Evolutionary conservation across 2,113 vertebrate genomes (phyloP).

Genomic region (Chaetodon trifascialis): DNA sequence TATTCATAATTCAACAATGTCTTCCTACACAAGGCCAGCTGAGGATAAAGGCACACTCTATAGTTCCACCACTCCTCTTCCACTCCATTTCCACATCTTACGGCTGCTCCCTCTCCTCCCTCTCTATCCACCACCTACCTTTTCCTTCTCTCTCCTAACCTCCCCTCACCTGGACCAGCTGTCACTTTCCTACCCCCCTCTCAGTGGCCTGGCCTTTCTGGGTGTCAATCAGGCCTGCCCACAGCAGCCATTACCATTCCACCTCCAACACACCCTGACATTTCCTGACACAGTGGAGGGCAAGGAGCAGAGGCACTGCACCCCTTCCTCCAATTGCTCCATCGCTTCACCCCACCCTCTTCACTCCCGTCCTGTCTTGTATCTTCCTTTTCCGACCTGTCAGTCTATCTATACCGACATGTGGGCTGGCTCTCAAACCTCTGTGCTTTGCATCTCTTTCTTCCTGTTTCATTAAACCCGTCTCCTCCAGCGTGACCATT

Average conservation of each 20-base stretch:
- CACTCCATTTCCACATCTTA: neutral
- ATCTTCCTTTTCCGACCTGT: slow-evolving; percentile 17
- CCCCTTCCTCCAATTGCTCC: slow-evolving; percentile 49
- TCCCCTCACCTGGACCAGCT: slow-evolving; percentile 51
- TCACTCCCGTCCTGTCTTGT: slow-evolving; percentile 13
- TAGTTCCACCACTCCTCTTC: slow-evolving; percentile 1
- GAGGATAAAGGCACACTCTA: neutral
- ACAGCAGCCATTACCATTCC: slow-evolving; percentile 76
- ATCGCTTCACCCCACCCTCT: slow-evolving; percentile 46
- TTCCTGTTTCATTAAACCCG: neutral
- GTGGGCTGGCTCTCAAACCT: neutral
- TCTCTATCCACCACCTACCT: neutral
- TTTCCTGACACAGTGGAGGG: slow-evolving; percentile 70
- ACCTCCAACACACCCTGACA: slow-evolving; percentile 76
- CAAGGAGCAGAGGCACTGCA: slow-evolving; percentile 44
- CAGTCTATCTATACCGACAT: slow-evolving; percentile 10
- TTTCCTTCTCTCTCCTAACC: slow-evolving; percentile 30
- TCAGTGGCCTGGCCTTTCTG: slow-evolving; percentile 72
- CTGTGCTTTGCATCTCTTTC: neutral
- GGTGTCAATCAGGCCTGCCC: slow-evolving; percentile 76
- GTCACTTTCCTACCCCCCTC: slow-evolving; percentile 50
- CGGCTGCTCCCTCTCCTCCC: neutral
- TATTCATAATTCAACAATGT: neutral
- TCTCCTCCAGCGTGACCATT: slow-evolving; percentile 1
- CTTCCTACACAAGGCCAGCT: neutral